Percentiles rank a stretch among this genome's conserved stretches.
phyloP scores from a whole-genome alignment of 1,140 invertebrate genomes.

The Cherax quadricarinatus region DNA sequence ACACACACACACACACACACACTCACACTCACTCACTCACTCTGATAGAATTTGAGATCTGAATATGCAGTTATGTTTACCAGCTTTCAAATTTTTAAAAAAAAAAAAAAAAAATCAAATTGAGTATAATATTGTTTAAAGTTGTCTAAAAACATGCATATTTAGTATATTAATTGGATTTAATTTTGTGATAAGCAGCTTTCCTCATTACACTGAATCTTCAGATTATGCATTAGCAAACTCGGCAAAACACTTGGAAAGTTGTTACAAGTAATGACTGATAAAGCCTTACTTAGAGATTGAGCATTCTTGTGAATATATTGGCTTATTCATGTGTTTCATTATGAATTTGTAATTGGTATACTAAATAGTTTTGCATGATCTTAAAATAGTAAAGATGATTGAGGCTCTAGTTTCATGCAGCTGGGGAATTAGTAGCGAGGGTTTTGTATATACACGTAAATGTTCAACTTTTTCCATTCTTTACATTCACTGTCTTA shows the following conservation, averaged over 20 bases:
- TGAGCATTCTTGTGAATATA: background rate
- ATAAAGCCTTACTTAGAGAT: background rate
- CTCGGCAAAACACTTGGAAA: too few species aligned
- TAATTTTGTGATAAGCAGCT: too few species aligned
- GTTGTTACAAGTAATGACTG: too few species aligned
- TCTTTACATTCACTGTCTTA: conserved; percentile 43
- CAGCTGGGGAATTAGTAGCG: conserved; percentile 28
- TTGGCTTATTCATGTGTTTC: background rate
- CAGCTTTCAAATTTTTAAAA: too few species aligned
- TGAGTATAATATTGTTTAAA: background rate
- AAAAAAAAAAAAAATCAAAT: background rate
- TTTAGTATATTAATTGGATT: too few species aligned
- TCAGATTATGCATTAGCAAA: too few species aligned
- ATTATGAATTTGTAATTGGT: background rate
- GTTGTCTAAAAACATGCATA: too few species aligned
- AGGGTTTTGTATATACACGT: conserved; percentile 57
- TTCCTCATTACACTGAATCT: too few species aligned
- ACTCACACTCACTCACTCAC: background rate
- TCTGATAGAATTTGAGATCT: too few species aligned
- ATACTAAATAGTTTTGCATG: conserved; percentile 37
- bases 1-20: too few species aligned
- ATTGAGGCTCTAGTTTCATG: conserved; percentile 1
- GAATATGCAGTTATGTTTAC: too few species aligned
- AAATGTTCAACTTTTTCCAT: conserved; percentile 24
- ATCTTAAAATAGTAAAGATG: background rate